phyloP scores from a whole-genome alignment of 2,888 invertebrate genomes.

The Aplocera efformata region DNA sequence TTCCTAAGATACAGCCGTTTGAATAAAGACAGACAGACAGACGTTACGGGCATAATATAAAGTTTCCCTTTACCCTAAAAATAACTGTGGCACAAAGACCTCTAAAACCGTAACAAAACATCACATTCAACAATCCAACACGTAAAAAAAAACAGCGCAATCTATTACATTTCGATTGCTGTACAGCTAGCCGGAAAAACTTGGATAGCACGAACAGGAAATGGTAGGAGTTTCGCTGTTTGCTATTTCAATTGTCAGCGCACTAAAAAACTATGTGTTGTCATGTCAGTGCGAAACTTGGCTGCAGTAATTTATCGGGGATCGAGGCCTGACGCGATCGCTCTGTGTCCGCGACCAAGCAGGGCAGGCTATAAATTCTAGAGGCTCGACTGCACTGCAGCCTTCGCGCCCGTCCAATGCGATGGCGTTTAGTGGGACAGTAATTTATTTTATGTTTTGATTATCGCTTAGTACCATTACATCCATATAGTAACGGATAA shows the following conservation, averaged over 20 bases:
- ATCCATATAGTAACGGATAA: too few relatives aligned
- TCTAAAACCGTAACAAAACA: too few relatives aligned
- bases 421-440: conserved; percentile 8
- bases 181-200: neutral
- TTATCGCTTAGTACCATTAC: too few relatives aligned
- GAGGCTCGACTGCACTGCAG: conserved; percentile 16
- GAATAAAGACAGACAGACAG: too few relatives aligned
- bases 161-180: too few relatives aligned
- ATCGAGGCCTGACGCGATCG: conserved; percentile 12
- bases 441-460: conserved; percentile 8
- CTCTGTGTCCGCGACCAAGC: conserved; percentile 12
- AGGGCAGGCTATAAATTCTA: conserved; percentile 13
- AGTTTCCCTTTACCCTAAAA: too few relatives aligned
- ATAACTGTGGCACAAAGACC: too few relatives aligned
- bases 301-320: conserved; percentile 12
- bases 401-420: conserved; percentile 11
- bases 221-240: neutral
- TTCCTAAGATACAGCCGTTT: too few relatives aligned
- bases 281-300: conserved; percentile 7
- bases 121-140: too few relatives aligned
- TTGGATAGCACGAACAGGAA: neutral
- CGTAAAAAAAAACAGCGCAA: too few relatives aligned
- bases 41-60: too few relatives aligned
- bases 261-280: conserved; percentile 9
- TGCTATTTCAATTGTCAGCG: conserved; percentile 10